These are phyloP conservation scores for Heteronetta atricapilla DNA, from an alignment of 2,113 vertebrate species.

Conservation along the genomic window DNA sequence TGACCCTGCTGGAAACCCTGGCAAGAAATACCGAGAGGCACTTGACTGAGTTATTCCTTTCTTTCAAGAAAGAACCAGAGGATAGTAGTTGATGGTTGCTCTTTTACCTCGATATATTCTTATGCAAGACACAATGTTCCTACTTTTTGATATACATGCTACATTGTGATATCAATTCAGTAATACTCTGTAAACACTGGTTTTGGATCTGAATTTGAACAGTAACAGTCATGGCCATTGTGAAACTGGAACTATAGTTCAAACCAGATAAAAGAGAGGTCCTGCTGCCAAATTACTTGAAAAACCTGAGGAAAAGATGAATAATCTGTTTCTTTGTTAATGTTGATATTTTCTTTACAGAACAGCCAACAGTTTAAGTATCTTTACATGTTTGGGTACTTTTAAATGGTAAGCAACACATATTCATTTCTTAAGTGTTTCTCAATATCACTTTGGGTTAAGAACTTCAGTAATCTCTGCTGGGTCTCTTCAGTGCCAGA, in stretches of 20 bases:
- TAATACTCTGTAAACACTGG: background rate
- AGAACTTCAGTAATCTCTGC: background rate
- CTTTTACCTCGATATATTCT: slow-evolving; percentile 8
- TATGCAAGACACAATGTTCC: slow-evolving; percentile 23
- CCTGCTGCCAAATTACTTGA: background rate
- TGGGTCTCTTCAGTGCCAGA: background rate
- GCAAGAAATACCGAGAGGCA: slow-evolving; percentile 51
- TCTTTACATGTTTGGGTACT: background rate
- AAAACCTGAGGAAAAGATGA: background rate
- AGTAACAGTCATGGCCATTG: background rate
- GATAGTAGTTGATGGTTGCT: slow-evolving; percentile 37
- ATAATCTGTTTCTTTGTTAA: background rate
- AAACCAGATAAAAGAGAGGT: background rate
- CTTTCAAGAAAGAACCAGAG: slow-evolving; percentile 15
- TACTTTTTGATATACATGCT: background rate
- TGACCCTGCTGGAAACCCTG: slow-evolving; percentile 52
- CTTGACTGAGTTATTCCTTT: slow-evolving; percentile 41
- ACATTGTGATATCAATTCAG: background rate
- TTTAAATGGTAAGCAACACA: slow-evolving; percentile 29
- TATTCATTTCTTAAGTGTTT: slow-evolving; percentile 1
- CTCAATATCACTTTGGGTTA: background rate
- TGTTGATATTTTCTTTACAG: background rate
- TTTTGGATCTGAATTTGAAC: background rate
- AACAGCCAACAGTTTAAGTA: background rate
- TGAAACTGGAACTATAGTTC: slow-evolving; percentile 7